Conservation (phyloP, 2,797 vertebrate species). For the Falco naumanni region DNA sequence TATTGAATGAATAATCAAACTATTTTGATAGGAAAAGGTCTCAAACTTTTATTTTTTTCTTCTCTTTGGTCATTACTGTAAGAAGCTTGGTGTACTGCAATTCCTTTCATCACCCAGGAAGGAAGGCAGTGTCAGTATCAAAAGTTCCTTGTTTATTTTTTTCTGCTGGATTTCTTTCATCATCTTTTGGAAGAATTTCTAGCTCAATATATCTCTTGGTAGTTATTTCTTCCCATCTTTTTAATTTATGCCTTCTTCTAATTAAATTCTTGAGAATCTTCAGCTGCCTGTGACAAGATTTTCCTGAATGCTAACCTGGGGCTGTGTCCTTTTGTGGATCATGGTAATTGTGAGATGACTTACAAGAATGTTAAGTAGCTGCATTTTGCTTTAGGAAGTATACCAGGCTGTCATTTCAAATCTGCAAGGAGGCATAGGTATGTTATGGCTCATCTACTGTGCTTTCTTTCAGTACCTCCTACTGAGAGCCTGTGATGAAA, state of each 20-base stretch:
- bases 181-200: background rate
- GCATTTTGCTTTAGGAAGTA: constrained; percentile 11
- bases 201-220: background rate
- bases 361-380: constrained; percentile 5
- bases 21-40: background rate
- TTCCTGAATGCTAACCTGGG: background rate
- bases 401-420: constrained; percentile 2
- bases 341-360: background rate
- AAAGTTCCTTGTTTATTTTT: background rate
- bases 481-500: background rate
- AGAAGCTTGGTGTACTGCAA: background rate
- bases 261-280: background rate
- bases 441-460: background rate
- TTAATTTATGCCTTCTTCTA: background rate
- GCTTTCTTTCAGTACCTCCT: background rate
- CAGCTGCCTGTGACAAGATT: background rate
- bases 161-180: background rate
- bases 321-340: background rate
- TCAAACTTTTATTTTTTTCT: background rate
- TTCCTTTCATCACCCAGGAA: background rate
- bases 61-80: background rate
- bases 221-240: background rate
- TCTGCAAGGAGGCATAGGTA: background rate
- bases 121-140: background rate
- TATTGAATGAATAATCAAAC: background rate